A percentile compares a stretch with the other conserved stretches of the same genome.
Evolutionary conservation across 2,797 vertebrate species (phyloP).

Genomic region (Crypturellus tataupa): DNA sequence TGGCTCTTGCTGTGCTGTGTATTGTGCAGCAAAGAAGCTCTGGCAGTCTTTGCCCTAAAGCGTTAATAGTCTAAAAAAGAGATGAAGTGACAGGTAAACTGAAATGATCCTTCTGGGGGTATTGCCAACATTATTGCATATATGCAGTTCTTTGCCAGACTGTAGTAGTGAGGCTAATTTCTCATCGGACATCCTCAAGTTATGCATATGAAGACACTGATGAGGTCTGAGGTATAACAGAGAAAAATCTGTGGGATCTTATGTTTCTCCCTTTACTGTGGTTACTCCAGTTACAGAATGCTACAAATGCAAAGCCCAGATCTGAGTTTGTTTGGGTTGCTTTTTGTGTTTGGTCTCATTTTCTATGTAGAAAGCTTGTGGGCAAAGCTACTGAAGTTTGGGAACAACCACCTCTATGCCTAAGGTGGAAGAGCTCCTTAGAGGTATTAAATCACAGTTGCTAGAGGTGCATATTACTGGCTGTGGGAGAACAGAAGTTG

Average conservation of each 20-base stretch:
- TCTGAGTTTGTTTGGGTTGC: background rate
- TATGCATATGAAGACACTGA: accelerated
- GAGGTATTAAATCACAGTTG: background rate
- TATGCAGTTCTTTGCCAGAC: background rate
- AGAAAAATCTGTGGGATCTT: background rate
- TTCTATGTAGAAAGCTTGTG: accelerated
- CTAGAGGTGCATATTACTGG: accelerated
- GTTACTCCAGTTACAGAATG: background rate
- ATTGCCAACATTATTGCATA: background rate
- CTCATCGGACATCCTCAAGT: background rate
- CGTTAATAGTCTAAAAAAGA: background rate
- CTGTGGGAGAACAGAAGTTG: background rate
- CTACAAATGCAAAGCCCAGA: background rate
- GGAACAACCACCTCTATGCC: background rate
- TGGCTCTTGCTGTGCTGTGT: background rate
- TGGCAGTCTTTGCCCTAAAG: background rate
- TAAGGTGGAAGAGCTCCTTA: background rate
- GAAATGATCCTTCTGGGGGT: background rate
- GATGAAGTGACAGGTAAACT: background rate
- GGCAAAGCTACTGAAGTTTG: background rate
- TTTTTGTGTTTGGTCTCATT: background rate
- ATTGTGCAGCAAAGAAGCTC: background rate
- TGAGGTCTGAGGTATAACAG: background rate
- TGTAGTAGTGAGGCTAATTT: background rate
- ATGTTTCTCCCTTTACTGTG: background rate